Conservation (phyloP, 2,888 invertebrate species). For the Sicus ferrugineus region DNA sequence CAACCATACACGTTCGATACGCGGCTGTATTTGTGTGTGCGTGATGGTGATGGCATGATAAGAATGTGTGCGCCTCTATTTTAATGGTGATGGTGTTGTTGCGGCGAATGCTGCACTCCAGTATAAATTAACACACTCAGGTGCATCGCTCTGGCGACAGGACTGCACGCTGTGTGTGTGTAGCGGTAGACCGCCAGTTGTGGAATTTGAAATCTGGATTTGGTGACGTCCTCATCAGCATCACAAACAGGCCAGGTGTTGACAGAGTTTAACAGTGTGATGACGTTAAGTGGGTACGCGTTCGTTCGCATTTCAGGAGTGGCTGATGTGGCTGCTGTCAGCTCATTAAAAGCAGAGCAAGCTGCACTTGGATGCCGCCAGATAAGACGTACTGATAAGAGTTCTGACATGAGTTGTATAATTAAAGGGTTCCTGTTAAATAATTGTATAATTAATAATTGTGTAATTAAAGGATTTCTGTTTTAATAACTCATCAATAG, state of each 20-base stretch:
- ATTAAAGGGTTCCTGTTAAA: too few species aligned
- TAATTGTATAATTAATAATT: too few species aligned
- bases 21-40: not conserved
- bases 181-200: conserved; percentile 14
- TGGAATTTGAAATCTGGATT: conserved; percentile 16
- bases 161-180: not conserved
- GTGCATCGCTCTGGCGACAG: not conserved
- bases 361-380: too few species aligned
- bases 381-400: too few species aligned
- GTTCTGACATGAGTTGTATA: too few species aligned
- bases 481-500: too few species aligned
- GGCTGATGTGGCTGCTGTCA: too few species aligned
- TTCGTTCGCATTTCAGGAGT: too few species aligned
- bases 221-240: not conserved
- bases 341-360: too few species aligned
- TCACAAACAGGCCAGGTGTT: not conserved
- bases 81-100: not conserved
- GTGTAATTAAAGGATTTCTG: too few species aligned
- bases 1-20: not conserved
- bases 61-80: not conserved
- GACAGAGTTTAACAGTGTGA: conserved; percentile 7
- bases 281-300: too few species aligned
- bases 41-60: not conserved
- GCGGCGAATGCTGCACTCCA: not conserved
- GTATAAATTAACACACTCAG: conserved; percentile 2